A percentile compares a stretch with the other conserved stretches of the same genome.
These are phyloP conservation scores for Lepisosteus oculatus DNA, from an alignment of 2,113 vertebrate genomes.

Conservation along the genomic window DNA sequence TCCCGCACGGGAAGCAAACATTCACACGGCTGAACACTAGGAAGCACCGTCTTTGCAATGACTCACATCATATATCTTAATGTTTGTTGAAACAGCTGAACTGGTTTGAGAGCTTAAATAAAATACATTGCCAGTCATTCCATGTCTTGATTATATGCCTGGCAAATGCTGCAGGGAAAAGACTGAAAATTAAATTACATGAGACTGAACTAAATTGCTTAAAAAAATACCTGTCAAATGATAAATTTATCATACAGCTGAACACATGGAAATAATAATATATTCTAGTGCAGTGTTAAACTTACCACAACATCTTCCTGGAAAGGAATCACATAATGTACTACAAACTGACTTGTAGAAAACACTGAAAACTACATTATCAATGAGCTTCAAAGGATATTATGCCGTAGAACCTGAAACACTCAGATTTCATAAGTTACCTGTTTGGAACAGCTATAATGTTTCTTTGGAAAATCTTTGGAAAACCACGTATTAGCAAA, in stretches of 20 bases:
- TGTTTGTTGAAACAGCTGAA: constrained; percentile 6
- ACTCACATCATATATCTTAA: constrained; percentile 23
- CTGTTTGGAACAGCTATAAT: no score
- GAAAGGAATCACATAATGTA: constrained; percentile 6
- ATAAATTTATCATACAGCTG: no score
- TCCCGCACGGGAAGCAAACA: constrained; percentile 28
- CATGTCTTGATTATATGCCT: not conserved
- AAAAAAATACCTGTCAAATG: not conserved
- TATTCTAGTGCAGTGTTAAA: not conserved
- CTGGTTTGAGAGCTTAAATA: not conserved
- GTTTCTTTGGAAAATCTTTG: no score
- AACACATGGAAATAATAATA: no score
- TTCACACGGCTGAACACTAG: constrained; percentile 23
- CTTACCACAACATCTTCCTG: not conserved
- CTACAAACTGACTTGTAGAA: no score
- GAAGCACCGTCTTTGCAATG: constrained; percentile 32
- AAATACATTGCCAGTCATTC: not conserved
- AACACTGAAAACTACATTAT: no score
- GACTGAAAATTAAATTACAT: not conserved
- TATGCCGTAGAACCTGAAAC: no score
- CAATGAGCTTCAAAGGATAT: no score
- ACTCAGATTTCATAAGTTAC: no score
- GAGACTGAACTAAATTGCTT: constrained; percentile 19
- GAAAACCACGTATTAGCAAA: no score
- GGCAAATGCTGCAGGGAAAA: not conserved